Evolutionary conservation across 2,797 vertebrate species (phyloP).

Genomic region (Halcyon smyrnensis): DNA sequence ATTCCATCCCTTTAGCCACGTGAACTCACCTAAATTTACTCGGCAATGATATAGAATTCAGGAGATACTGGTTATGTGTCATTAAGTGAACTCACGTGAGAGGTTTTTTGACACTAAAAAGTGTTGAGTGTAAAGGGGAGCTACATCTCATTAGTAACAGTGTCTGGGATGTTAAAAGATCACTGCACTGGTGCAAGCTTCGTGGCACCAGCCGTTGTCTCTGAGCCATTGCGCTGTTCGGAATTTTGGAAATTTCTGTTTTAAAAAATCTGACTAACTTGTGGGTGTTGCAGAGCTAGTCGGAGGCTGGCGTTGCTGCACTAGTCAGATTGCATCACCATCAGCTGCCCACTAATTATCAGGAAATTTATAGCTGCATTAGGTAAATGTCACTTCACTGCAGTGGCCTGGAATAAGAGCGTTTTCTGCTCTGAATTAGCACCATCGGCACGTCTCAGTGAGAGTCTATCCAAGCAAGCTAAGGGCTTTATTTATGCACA

Average conservation of each 20-base stretch:
- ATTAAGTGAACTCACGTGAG: background rate
- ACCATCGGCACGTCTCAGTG: conserved; percentile 68
- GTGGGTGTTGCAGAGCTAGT: conserved; percentile 76
- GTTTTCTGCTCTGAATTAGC: conserved; percentile 79
- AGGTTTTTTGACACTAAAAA: background rate
- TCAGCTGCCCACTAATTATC: conserved; percentile 91
- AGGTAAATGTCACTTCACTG: conserved; percentile 94
- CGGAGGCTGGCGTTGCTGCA: conserved; percentile 73
- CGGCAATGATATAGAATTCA: background rate
- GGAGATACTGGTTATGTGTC: background rate
- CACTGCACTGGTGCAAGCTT: background rate
- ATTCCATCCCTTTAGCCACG: background rate
- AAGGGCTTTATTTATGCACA: conserved; percentile 70
- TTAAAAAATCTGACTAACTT: conserved; percentile 23
- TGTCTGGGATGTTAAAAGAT: background rate
- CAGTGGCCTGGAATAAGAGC: conserved; percentile 81
- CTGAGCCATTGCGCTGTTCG: background rate
- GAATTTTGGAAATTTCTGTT: conserved; percentile 31
- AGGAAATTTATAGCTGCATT: conserved; percentile 90
- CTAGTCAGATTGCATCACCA: conserved; percentile 88
- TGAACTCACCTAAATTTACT: background rate
- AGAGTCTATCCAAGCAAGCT: conserved; percentile 69
- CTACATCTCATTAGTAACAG: background rate
- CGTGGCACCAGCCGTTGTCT: conserved; percentile 39
- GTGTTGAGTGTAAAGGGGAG: background rate